A percentile compares a stretch with the other conserved stretches of the same genome.
These are phyloP conservation scores for Argyra leucocephala DNA, from an alignment of 2,888 invertebrate genomes.

Conservation along the genomic window DNA sequence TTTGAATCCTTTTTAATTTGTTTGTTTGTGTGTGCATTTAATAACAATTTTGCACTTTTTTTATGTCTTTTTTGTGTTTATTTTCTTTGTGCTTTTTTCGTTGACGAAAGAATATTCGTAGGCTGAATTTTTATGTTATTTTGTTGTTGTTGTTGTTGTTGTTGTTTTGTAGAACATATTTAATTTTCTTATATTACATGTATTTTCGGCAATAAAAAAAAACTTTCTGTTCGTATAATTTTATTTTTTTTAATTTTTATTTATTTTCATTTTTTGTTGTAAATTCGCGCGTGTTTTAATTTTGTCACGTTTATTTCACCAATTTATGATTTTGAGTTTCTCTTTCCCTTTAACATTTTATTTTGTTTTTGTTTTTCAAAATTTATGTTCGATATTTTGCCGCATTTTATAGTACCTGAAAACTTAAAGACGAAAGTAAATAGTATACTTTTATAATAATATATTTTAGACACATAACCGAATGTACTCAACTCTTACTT, in stretches of 20 bases:
- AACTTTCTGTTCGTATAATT: not conserved
- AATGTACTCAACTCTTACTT: too few relatives aligned
- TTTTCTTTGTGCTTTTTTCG: not conserved
- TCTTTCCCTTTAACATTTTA: not conserved
- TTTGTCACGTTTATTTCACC: not conserved
- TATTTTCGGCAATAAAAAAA: not conserved
- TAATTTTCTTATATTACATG: constrained; percentile 1
- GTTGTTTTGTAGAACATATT: not conserved
- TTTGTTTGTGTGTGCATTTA: not conserved
- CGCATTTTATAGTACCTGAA: too few relatives aligned
- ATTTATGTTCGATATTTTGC: too few relatives aligned
- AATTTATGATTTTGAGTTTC: not conserved
- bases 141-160: not conserved
- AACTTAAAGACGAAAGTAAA: too few relatives aligned
- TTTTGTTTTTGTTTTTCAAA: not conserved
- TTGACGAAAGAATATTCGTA: too few relatives aligned
- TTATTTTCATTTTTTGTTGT: not conserved
- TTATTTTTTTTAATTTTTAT: too few relatives aligned
- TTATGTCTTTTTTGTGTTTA: not conserved
- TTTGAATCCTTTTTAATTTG: too few relatives aligned
- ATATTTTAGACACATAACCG: too few relatives aligned
- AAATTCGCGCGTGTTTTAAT: not conserved
- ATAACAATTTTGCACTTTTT: not conserved
- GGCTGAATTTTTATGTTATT: too few relatives aligned
- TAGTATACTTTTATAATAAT: too few relatives aligned